phyloP scores from a whole-genome alignment of 2,113 vertebrate species.

The Glaucidium brasilianum region DNA sequence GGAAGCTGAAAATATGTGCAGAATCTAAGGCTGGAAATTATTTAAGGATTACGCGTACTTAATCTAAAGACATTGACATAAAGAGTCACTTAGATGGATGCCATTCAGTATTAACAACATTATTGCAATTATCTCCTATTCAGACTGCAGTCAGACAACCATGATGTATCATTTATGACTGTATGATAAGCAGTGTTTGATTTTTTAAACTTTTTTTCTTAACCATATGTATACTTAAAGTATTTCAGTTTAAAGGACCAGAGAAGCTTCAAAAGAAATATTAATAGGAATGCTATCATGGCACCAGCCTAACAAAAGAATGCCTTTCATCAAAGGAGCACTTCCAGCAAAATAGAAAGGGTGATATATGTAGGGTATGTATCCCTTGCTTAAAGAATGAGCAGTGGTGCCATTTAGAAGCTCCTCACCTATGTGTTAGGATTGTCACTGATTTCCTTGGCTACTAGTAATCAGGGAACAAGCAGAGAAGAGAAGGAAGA shows the following conservation, averaged over 20 bases:
- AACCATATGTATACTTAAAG: background rate
- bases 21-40: background rate
- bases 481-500: background rate
- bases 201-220: background rate
- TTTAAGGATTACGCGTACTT: background rate
- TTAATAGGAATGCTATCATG: background rate
- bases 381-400: background rate
- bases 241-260: background rate
- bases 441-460: background rate
- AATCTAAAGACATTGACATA: background rate
- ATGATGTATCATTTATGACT: constrained; percentile 11
- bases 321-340: background rate
- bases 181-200: background rate
- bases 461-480: background rate
- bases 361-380: background rate
- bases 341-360: background rate
- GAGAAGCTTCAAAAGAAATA: constrained; percentile 1
- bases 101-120: background rate
- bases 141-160: background rate
- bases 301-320: background rate
- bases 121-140: background rate
- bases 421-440: background rate
- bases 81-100: background rate
- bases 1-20: background rate
- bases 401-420: background rate